phyloP scores from a whole-genome alignment of 2,888 invertebrate species.

The Campoplex nolae region DNA sequence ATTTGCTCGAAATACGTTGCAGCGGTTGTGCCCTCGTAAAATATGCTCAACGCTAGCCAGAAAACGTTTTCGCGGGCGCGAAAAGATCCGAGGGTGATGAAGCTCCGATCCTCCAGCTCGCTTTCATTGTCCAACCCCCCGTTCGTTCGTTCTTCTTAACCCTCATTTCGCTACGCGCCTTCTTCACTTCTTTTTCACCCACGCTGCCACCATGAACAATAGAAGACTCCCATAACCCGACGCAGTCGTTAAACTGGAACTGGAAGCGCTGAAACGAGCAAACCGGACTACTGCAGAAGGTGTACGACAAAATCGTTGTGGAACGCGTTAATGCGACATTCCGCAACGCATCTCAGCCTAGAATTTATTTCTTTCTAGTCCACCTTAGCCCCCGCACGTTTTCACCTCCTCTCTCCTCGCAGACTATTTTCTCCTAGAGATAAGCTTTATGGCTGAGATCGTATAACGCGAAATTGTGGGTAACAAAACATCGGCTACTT shows the following conservation, averaged over 20 bases:
- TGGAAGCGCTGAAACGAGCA: constrained; percentile 11
- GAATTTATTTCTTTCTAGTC: constrained; percentile 16
- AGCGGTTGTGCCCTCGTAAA: constrained; percentile 65
- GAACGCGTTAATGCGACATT: constrained; percentile 47
- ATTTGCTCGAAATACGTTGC: constrained; percentile 11
- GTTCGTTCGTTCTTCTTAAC: constrained; percentile 2
- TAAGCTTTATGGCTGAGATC: constrained; percentile 69
- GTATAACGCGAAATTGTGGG: constrained; percentile 41
- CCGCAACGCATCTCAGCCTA: constrained; percentile 29
- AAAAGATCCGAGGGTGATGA: constrained; percentile 68
- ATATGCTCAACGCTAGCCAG: constrained; percentile 60
- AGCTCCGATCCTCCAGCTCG: constrained; percentile 29
- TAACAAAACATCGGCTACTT: constrained; percentile 23
- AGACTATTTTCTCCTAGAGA: constrained; percentile 42
- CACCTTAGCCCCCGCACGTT: background rate
- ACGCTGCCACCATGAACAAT: constrained; percentile 8
- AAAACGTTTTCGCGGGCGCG: constrained; percentile 39
- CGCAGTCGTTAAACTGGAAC: constrained; percentile 54
- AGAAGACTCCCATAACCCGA: constrained; percentile 29
- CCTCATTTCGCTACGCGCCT: background rate
- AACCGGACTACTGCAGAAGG: background rate
- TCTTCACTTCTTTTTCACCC: background rate
- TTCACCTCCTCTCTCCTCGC: background rate
- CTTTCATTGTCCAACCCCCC: background rate
- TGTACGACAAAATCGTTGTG: constrained; percentile 29